Evolutionary conservation across 2,888 invertebrate species (phyloP).

Genomic region (Drosophila cyrtoloma): DNA sequence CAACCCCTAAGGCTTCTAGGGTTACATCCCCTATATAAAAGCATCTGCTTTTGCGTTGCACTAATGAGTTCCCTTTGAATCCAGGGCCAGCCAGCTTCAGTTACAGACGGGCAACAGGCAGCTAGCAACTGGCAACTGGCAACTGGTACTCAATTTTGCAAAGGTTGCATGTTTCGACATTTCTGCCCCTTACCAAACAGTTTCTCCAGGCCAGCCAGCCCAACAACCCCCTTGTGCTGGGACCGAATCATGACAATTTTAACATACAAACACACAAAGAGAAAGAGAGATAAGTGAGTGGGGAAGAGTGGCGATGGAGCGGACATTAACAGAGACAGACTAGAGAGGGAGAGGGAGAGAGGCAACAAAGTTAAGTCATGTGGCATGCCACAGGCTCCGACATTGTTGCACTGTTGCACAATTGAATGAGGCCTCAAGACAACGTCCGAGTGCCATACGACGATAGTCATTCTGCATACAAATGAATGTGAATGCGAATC

Average conservation of each 20-base stretch:
- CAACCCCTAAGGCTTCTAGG: neutral
- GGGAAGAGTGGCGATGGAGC: neutral
- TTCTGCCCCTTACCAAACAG: neutral
- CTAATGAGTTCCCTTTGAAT: constrained; percentile 38
- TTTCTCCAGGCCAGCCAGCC: neutral
- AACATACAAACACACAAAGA: neutral
- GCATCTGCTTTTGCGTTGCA: constrained; percentile 10
- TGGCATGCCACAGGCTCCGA: constrained; percentile 41
- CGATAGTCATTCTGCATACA: constrained; percentile 39
- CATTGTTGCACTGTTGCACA: constrained; percentile 57
- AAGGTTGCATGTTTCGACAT: constrained; percentile 9
- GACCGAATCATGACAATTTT: constrained; percentile 23
- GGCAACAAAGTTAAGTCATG: constrained; percentile 49
- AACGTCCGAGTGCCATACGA: constrained; percentile 45
- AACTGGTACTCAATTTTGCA: too few species aligned
- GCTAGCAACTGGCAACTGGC: neutral
- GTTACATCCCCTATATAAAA: neutral
- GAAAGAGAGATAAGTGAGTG: neutral
- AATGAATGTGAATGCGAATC: constrained; percentile 32
- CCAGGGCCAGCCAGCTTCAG: neutral
- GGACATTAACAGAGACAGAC: neutral
- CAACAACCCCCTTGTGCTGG: neutral
- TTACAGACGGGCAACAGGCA: neutral
- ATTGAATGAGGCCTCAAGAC: constrained; percentile 51
- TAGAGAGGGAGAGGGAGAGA: neutral